These are phyloP conservation scores for Mobula birostris DNA, from an alignment of 2,113 vertebrate genomes.

Conservation along the genomic window DNA sequence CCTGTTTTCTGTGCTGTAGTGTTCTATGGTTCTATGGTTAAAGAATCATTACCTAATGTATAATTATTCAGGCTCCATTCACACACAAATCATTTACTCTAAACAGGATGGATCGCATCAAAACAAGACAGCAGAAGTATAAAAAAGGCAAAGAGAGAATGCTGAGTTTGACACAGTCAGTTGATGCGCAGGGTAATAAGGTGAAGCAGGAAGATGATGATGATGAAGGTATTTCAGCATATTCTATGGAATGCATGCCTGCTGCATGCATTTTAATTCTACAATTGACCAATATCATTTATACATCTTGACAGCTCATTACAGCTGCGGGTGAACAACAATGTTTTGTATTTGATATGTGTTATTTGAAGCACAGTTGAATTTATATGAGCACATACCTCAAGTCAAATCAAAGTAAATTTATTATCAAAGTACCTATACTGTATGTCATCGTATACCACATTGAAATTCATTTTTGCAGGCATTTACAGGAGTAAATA, in stretches of 20 bases:
- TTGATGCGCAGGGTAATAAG: conserved; percentile 60
- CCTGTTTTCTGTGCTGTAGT: too few relatives aligned
- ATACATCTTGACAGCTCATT: not conserved
- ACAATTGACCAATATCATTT: not conserved
- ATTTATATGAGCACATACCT: not conserved
- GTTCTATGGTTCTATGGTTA: too few relatives aligned
- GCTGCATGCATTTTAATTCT: not conserved
- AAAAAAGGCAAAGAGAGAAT: conserved; percentile 95
- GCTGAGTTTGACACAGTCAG: conserved; percentile 79
- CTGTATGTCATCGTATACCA: too few relatives aligned
- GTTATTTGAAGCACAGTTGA: not conserved
- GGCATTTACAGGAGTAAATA: too few relatives aligned
- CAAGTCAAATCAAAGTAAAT: too few relatives aligned
- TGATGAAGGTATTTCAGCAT: conserved; percentile 66
- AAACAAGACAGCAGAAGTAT: conserved; percentile 92
- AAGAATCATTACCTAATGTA: not conserved
- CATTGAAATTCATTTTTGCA: too few relatives aligned
- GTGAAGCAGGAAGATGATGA: conserved; percentile 65
- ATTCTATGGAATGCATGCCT: not conserved
- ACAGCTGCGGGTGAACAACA: too few relatives aligned
- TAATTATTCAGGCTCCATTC: not conserved
- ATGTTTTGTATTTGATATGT: not conserved
- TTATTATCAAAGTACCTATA: too few relatives aligned
- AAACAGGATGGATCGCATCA: conserved; percentile 94
- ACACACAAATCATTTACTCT: conserved; percentile 40